Evolutionary conservation across 2,888 invertebrate genomes (phyloP).

Genomic region (Drosophila limbata): DNA sequence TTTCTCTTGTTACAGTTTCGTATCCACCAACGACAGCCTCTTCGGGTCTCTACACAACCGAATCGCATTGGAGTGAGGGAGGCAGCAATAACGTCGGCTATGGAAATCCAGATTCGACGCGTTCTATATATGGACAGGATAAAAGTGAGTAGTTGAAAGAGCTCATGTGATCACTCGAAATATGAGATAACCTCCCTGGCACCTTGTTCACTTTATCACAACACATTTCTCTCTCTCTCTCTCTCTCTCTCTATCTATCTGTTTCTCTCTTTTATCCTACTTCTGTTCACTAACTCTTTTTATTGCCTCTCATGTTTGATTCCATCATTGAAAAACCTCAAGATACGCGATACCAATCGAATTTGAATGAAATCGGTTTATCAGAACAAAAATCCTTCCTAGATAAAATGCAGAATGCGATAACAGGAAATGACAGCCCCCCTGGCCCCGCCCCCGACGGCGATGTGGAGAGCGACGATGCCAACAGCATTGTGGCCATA

Average conservation of each 20-base stretch:
- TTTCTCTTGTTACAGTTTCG: conserved; percentile 73
- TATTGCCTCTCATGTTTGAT: conserved; percentile 30
- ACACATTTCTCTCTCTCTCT: conserved; percentile 22
- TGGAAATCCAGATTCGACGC: conserved; percentile 75
- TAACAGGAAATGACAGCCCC: conserved; percentile 69
- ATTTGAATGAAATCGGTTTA: conserved; percentile 91
- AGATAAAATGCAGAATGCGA: conserved; percentile 81
- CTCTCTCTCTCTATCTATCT: conserved; percentile 9
- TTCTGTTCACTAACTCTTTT: conserved; percentile 15
- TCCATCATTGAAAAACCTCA: conserved; percentile 18
- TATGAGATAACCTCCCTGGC: conserved; percentile 22
- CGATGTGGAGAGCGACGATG: conserved; percentile 45
- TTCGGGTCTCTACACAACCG: conserved; percentile 79
- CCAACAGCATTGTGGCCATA: conserved; percentile 48
- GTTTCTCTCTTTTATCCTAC: conserved; percentile 9
- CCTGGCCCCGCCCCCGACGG: conserved; percentile 40
- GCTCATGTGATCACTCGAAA: conserved; percentile 7
- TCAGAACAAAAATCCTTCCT: conserved; percentile 89
- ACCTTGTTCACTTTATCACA: conserved; percentile 27
- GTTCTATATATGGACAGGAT: conserved; percentile 75
- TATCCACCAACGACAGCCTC: conserved; percentile 84
- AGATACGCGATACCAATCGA: conserved; percentile 91
- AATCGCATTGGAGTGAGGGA: conserved; percentile 78
- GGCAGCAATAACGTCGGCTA: conserved; percentile 63
- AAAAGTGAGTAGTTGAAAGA: conserved; percentile 80